A percentile compares a stretch with the other conserved stretches of the same genome.
Evolutionary conservation across 2,113 vertebrate genomes (phyloP).

Genomic region (Gambusia holbrooki): DNA sequence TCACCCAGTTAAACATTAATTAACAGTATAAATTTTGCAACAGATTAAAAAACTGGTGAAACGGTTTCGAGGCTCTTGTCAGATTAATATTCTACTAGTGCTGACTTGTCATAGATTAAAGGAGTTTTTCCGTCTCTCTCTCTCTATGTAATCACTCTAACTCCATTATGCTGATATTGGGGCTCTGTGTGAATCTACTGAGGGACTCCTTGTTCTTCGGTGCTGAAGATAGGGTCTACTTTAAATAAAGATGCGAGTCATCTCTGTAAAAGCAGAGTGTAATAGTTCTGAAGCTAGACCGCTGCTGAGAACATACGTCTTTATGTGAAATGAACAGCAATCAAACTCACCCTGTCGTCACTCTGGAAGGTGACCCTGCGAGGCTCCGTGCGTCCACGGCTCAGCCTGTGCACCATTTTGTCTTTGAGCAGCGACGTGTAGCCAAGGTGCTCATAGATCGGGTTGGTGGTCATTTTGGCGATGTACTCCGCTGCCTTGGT

Average conservation of each 20-base stretch:
- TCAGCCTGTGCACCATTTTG: conserved; percentile 88
- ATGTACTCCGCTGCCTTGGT: conserved; percentile 98
- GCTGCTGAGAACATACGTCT: not conserved
- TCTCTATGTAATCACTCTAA: not conserved
- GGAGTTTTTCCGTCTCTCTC: not conserved
- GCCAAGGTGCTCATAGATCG: conserved; percentile 96
- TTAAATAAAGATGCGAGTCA: not conserved
- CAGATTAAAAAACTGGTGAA: not conserved
- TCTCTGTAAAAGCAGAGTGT: not conserved
- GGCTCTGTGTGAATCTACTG: not conserved
- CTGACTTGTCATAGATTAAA: not conserved
- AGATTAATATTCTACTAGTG: no score
- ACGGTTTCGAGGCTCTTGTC: not conserved
- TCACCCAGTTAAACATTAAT: no score
- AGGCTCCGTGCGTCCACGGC: conserved; percentile 84
- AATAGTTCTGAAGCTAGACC: not conserved
- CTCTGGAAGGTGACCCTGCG: conserved; percentile 87
- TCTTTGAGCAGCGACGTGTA: conserved; percentile 94
- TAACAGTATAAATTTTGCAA: not conserved
- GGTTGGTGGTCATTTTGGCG: conserved; percentile 98
- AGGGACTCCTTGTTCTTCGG: not conserved
- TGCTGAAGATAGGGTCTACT: not conserved
- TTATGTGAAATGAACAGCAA: not conserved
- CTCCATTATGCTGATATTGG: conserved; percentile 6
- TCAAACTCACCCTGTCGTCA: conserved; percentile 88